A percentile compares a stretch with the other conserved stretches of the same genome.
These are phyloP conservation scores for Sycophila sp. DNA, from an alignment of 1,140 invertebrate genomes.

Conservation along the genomic window DNA sequence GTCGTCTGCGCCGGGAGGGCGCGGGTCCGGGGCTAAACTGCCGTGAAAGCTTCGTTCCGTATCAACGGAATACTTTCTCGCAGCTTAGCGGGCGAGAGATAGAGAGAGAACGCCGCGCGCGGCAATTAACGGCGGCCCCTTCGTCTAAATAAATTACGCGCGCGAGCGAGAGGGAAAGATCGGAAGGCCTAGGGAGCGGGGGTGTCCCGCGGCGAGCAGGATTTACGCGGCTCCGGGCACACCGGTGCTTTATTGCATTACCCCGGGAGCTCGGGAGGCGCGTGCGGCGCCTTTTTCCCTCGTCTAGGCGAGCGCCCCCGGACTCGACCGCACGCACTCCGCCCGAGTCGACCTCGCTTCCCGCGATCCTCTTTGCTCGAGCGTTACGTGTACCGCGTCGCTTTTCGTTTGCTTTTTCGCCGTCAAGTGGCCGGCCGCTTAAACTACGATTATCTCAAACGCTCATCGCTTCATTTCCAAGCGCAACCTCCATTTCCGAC, in stretches of 20 bases:
- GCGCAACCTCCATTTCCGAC: too few species aligned
- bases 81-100: constrained; percentile 53
- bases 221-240: constrained; percentile 54
- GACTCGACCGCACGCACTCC: constrained; percentile 2
- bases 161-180: neutral
- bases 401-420: neutral
- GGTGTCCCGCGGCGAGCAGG: constrained; percentile 51
- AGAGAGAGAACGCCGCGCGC: constrained; percentile 34
- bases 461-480: too few species aligned
- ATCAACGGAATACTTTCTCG: constrained; percentile 56
- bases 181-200: constrained; percentile 39
- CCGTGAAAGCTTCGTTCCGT: constrained; percentile 28
- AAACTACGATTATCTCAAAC: too few species aligned
- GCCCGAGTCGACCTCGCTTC: neutral
- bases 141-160: constrained; percentile 62
- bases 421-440: too few species aligned
- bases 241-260: constrained; percentile 61
- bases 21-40: neutral
- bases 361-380: too few species aligned
- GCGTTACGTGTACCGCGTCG: too few species aligned
- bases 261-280: constrained; percentile 33
- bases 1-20: neutral
- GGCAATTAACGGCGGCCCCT: constrained; percentile 58
- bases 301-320: neutral
- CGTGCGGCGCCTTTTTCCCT: constrained; percentile 17